phyloP scores from a whole-genome alignment of 2,888 invertebrate species.

The Nysson spinosus region DNA sequence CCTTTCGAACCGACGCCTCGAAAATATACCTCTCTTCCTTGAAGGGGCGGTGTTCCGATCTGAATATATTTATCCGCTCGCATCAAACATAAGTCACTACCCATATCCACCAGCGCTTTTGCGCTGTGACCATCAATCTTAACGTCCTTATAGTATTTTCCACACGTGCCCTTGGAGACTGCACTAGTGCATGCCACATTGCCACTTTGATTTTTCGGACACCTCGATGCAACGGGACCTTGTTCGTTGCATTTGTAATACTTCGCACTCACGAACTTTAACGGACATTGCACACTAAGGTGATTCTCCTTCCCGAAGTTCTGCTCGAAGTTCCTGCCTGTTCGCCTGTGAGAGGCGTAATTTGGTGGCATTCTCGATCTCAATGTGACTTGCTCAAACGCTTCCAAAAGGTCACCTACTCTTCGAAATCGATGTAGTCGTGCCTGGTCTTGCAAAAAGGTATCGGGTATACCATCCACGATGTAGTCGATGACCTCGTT shows the following conservation, averaged over 20 bases:
- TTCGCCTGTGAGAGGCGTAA: not conserved
- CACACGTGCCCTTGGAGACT: not conserved
- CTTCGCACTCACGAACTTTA: not conserved
- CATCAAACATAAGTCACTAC: conserved; percentile 11
- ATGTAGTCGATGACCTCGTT: not conserved
- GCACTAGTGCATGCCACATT: not conserved
- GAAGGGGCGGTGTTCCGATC: not conserved
- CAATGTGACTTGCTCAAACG: too few relatives aligned
- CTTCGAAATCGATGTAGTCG: too few relatives aligned
- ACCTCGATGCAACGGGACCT: conserved; percentile 3
- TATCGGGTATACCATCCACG: conserved; percentile 1
- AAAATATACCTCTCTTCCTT: conserved; percentile 1
- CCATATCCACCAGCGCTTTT: conserved; percentile 7
- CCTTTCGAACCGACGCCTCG: conserved; percentile 1
- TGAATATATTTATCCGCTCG: conserved; percentile 7
- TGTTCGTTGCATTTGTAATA: conserved; percentile 1
- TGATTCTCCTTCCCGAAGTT: not conserved
- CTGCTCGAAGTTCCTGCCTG: not conserved
- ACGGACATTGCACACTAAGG: not conserved
- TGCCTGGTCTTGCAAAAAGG: not conserved
- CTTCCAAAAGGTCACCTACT: too few relatives aligned
- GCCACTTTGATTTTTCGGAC: not conserved
- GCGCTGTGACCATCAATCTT: not conserved
- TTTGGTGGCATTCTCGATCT: not conserved
- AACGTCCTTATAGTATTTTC: conserved; percentile 3